These are phyloP conservation scores for Megaptera novaeangliae DNA, from an alignment of 2,113 vertebrate species.

Conservation along the genomic window DNA sequence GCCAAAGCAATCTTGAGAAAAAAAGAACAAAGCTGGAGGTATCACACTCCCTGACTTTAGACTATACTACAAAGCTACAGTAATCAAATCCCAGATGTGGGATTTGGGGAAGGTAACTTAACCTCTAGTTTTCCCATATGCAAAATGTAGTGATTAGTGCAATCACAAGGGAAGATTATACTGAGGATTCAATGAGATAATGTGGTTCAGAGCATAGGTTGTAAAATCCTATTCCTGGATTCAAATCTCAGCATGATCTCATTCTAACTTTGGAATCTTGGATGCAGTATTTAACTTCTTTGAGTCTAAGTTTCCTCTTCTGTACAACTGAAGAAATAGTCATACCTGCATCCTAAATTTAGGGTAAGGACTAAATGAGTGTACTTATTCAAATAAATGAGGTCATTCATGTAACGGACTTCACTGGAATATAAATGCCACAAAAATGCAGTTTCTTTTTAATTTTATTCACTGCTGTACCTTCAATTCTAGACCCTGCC, in stretches of 20 bases:
- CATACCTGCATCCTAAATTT: not conserved
- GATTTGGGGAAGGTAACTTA: not conserved
- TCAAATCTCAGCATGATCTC: not conserved
- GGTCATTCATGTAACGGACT: not conserved
- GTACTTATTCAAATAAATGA: not conserved
- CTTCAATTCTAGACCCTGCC: not conserved
- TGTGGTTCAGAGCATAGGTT: not conserved
- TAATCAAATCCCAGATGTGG: not conserved
- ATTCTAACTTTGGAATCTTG: not conserved
- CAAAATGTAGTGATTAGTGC: not conserved
- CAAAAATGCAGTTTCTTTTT: not conserved
- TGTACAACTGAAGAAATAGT: not conserved
- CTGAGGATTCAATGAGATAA: not conserved
- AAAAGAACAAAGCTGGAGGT: not conserved
- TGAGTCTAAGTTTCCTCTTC: not conserved
- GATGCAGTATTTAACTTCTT: not conserved
- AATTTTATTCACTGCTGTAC: not conserved
- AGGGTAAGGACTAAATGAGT: not conserved
- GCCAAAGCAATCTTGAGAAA: not conserved
- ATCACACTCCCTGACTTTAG: not conserved
- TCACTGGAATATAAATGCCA: not conserved
- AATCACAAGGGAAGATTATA: not conserved
- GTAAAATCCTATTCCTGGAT: not conserved
- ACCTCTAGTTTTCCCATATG: not conserved
- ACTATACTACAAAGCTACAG: not conserved